These are phyloP conservation scores for Trachelus troglodyta DNA, from an alignment of 2,888 invertebrate species.

Conservation along the genomic window DNA sequence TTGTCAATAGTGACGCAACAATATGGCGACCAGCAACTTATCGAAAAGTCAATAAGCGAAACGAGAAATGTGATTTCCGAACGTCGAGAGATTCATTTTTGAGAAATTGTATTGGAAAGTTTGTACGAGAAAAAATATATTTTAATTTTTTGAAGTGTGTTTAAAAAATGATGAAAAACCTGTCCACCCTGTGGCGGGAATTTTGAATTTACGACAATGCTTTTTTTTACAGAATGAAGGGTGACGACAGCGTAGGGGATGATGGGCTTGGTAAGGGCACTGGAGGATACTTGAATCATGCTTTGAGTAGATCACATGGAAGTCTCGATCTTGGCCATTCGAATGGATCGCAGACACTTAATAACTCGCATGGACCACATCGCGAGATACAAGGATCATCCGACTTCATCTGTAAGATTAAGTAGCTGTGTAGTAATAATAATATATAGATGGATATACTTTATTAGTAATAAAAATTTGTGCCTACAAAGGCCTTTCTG, in stretches of 20 bases:
- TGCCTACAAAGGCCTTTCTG: not conserved
- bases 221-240: conserved; percentile 50
- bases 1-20: not conserved
- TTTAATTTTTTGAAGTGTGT: not conserved
- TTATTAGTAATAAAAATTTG: not conserved
- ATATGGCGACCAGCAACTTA: not conserved
- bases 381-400: conserved; percentile 71
- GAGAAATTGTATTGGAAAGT: not conserved
- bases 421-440: not conserved
- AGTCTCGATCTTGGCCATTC: conserved; percentile 44
- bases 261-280: conserved; percentile 35
- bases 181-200: not conserved
- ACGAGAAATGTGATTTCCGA: not conserved
- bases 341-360: conserved; percentile 39
- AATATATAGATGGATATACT: not conserved
- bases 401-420: conserved; percentile 70
- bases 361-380: conserved; percentile 54
- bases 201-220: not conserved
- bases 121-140: not conserved
- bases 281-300: conserved; percentile 55
- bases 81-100: not conserved
- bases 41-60: not conserved
- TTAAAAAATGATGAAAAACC: not conserved
- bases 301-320: conserved; percentile 45
- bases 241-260: conserved; percentile 35